Evolutionary conservation across 2,113 vertebrate species (phyloP).

Genomic region (Muntiacus muntjak): DNA sequence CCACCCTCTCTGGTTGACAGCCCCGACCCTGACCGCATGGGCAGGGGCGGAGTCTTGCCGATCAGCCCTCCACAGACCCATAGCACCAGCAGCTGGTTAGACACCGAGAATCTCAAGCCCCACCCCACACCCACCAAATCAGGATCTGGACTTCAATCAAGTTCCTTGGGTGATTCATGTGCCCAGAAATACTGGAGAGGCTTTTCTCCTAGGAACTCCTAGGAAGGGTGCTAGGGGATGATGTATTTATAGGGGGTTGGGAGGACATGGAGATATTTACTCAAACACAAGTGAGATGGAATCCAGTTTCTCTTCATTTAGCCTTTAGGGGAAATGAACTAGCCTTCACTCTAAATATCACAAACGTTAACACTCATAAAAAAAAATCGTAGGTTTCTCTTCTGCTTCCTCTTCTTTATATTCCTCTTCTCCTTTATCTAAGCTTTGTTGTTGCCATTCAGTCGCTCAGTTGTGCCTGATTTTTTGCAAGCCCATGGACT

Average conservation of each 20-base stretch:
- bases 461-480: not conserved
- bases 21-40: not conserved
- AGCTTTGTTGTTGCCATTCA: not conserved
- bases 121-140: not conserved
- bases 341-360: not conserved
- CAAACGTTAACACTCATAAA: not conserved
- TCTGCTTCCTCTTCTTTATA: not conserved
- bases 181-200: not conserved
- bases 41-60: not conserved
- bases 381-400: not conserved
- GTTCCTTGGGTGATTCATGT: not conserved
- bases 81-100: not conserved
- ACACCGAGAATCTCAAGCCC: not conserved
- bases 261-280: not conserved
- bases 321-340: not conserved
- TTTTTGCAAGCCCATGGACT: not conserved
- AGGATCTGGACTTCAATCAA: not conserved
- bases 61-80: not conserved
- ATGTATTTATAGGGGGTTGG: not conserved
- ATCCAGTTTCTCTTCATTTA: not conserved
- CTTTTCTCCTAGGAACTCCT: not conserved
- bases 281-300: not conserved
- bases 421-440: not conserved
- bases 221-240: not conserved
- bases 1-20: not conserved